Conservation (phyloP, 2,113 vertebrate species). For the Noturus placidus region DNA sequence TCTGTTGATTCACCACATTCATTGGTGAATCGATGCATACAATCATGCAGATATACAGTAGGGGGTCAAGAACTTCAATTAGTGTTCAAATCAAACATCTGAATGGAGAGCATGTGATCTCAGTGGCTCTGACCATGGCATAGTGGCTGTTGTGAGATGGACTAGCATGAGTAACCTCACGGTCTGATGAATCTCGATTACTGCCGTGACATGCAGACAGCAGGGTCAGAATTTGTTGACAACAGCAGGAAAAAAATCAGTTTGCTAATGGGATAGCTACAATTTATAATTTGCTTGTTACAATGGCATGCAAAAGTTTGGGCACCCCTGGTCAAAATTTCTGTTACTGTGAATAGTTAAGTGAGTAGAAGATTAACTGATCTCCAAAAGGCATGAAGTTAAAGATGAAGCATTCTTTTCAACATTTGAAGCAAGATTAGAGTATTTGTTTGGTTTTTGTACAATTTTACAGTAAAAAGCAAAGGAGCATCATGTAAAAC, state of each 20-base stretch:
- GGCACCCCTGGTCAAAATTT: no score
- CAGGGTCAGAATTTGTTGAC: neutral
- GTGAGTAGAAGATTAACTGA: no score
- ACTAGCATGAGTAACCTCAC: neutral
- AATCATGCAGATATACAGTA: neutral
- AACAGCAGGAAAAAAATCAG: neutral
- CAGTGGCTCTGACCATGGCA: neutral
- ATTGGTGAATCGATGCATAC: neutral
- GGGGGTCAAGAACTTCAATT: neutral
- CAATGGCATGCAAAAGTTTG: no score
- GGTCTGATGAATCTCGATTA: neutral
- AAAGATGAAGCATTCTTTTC: no score
- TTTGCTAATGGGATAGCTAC: neutral
- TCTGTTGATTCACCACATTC: neutral
- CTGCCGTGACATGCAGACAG: neutral
- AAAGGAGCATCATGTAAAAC: no score
- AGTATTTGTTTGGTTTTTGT: no score
- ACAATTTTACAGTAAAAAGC: no score
- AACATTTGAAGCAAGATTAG: no score
- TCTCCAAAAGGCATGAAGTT: no score
- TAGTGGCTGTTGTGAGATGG: neutral
- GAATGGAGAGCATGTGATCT: neutral
- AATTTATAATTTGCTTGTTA: neutral
- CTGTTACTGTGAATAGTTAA: no score
- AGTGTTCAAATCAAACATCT: neutral